Base-by-base conservation (phyloP, 2,113 vertebrate species). In the Vulpes ferrilata region DNA sequence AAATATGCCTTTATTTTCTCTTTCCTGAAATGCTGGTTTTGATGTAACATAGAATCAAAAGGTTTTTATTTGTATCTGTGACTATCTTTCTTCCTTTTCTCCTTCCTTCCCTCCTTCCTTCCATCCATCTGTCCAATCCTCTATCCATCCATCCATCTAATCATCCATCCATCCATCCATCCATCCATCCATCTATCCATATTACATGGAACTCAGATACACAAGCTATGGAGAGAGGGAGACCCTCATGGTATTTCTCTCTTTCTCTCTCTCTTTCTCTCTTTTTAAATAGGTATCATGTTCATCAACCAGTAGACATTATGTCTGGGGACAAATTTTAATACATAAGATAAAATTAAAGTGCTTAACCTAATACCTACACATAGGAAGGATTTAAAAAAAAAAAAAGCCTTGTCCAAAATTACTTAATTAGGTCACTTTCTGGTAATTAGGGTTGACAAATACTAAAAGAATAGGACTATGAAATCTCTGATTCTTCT, bases 21-120 rank as follows among this genome's bases (percentile, higher is more conserved):
- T 90, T 94, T 96, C 93, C 73, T 82, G 38, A 96, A 91, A 59
- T 65, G 27, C 59, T 93, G 1, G 55, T 69, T 87, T 85, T 91
- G 95, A 69, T 84, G 15, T 88, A 35, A 13, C 11, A 12, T 74
- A n/a, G 32, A 82, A 65, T 69, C 51, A 80, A 62, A 76, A 32
- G 25, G 27, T 8, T 94, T 76, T 78, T 55, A 27, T 90, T 48
- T 81, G 25, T 55, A 2, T 65, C 30, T 43, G 4, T 86, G 38
- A 51, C 53, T 83, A 1, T 9, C 4, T 74, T 11, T 11, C 7
- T 35, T 53, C 38, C 4, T 17, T 48, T 15, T 5, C 23, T 57
- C 20, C 5, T 17, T 30, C 48, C 3, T 59, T 0, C 55, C 5
- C 51, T 9, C 23, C 22, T 19, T 4, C 32, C 30, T 8, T 32